A percentile compares a stretch with the other conserved stretches of the same genome.
phyloP scores from a whole-genome alignment of 2,797 vertebrate species.

The Lepus townsendii region DNA sequence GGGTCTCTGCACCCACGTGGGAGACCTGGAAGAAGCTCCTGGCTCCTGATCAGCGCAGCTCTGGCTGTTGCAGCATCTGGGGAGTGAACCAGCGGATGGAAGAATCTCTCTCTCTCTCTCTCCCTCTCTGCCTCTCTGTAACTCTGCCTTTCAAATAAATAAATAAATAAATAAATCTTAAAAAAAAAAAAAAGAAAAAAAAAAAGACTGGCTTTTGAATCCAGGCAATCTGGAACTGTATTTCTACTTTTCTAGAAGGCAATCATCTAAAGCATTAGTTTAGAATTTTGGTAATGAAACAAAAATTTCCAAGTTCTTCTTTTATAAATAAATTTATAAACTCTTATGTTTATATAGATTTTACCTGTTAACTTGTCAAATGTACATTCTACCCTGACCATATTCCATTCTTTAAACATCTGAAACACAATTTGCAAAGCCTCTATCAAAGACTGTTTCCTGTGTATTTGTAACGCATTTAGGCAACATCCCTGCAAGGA shows the following conservation, averaged over 20 bases:
- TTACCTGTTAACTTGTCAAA: neutral
- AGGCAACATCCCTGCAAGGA: neutral
- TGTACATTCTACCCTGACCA: neutral
- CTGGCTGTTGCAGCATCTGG: no score
- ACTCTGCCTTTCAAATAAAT: no score
- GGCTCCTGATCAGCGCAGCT: no score
- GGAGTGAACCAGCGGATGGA: no score
- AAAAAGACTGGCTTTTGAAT: neutral
- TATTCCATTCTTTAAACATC: conserved; percentile 6
- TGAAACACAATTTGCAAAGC: conserved; percentile 34
- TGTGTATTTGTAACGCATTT: neutral
- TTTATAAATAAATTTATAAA: neutral
- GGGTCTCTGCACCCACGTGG: no score
- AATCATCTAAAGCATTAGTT: neutral
- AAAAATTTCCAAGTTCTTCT: conserved; percentile 7
- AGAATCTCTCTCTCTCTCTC: no score
- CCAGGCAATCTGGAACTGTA: no score
- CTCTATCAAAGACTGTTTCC: neutral
- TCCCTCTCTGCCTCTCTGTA: no score
- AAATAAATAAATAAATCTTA: no score
- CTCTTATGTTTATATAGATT: neutral
- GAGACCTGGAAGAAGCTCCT: no score
- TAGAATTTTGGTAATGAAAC: neutral
- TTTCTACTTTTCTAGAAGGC: neutral
- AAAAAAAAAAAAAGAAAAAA: no score